Percentiles rank a stretch among this genome's conserved stretches.
Conservation (phyloP, 2,888 invertebrate genomes). For the Cabera pusaria region DNA sequence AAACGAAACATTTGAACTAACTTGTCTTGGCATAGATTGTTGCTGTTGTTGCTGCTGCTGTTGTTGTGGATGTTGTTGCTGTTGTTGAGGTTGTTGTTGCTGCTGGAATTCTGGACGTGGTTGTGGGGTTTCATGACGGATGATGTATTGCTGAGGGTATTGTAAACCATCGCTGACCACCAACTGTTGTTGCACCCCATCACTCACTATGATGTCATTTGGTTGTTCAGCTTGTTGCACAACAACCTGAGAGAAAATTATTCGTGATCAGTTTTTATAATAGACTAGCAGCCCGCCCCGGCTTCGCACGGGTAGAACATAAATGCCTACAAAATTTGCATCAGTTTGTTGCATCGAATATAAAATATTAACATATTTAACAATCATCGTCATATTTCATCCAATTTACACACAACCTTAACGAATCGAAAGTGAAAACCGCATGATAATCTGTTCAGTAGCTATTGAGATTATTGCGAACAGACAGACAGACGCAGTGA, state of each 20-base stretch:
- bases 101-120: conserved; percentile 64
- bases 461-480: too few relatives aligned
- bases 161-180: conserved; percentile 75
- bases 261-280: too few relatives aligned
- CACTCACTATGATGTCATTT: conserved; percentile 82
- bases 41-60: conserved; percentile 54
- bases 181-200: conserved; percentile 68
- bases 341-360: too few relatives aligned
- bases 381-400: too few relatives aligned
- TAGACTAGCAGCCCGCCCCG: too few relatives aligned
- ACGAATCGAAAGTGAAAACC: too few relatives aligned
- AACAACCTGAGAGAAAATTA: conserved; percentile 58
- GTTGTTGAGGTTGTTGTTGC: conserved; percentile 53
- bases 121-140: conserved; percentile 70
- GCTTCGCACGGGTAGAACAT: too few relatives aligned
- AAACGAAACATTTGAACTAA: conserved; percentile 23
- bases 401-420: too few relatives aligned
- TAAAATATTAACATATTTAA: too few relatives aligned
- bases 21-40: conserved; percentile 63
- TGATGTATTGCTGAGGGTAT: conserved; percentile 76
- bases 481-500: too few relatives aligned
- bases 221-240: conserved; percentile 80
- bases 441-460: too few relatives aligned
- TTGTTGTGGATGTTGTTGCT: conserved; percentile 52
- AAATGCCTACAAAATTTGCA: too few relatives aligned